Conservation (phyloP, 2,797 vertebrate genomes). For the Antennarius maculatus region DNA sequence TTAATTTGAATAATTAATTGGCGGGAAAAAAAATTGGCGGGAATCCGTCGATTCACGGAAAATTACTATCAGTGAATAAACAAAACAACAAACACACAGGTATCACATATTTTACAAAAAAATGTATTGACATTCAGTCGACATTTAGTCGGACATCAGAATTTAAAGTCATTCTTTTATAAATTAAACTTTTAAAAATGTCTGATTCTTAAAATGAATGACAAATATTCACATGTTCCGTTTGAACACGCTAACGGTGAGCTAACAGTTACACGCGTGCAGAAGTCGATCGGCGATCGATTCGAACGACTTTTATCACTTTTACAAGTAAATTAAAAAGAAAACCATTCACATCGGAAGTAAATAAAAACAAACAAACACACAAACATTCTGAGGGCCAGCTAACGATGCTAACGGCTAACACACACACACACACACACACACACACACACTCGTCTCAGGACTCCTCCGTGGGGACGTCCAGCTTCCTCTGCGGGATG, state of each 20-base stretch:
- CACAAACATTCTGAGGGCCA: not conserved
- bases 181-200: slow-evolving; percentile 69
- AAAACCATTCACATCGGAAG: not conserved
- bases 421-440: slow-evolving; percentile 6
- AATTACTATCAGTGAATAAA: too few relatives aligned
- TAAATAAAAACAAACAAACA: not conserved
- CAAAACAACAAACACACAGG: too few relatives aligned
- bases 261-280: slow-evolving; percentile 69
- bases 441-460: slow-evolving; percentile 19
- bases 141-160: slow-evolving; percentile 47
- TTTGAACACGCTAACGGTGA: slow-evolving; percentile 45
- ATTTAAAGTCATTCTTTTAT: slow-evolving; percentile 46
- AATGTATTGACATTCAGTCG: slow-evolving; percentile 59
- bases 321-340: too few relatives aligned
- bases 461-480: slow-evolving; percentile 84
- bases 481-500: slow-evolving; percentile 90
- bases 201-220: slow-evolving; percentile 49
- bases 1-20: too few relatives aligned
- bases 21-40: too few relatives aligned
- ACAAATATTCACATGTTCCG: slow-evolving; percentile 62
- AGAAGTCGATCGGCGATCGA: slow-evolving; percentile 53
- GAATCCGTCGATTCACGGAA: too few relatives aligned
- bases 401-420: not conserved
- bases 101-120: slow-evolving; percentile 24
- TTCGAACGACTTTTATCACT: not conserved